Base-by-base conservation (phyloP, 1,140 invertebrate genomes). In the Drosophila mojavensis region DNA sequence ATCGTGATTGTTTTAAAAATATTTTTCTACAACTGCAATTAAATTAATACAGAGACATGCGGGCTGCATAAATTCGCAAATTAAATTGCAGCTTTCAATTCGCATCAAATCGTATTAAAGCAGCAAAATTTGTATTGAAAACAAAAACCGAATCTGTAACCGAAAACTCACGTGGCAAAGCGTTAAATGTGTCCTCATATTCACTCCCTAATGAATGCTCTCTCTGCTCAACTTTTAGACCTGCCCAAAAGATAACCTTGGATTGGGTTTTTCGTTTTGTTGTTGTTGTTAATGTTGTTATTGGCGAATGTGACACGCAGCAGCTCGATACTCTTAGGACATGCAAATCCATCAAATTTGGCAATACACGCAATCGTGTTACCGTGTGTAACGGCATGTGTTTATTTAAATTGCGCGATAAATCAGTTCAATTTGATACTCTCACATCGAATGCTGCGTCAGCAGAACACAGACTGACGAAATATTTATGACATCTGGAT, bases 351-450 rank as follows among this genome's bases (percentile, higher is more conserved):
- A 50, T 63, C 59, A 62, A 78, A 85, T 78, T 81, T 66, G 17
- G 74, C 67, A 75, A 81, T 81, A 78, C 47, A 47, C 17, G n/a
- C 20, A 20, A 24, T 26, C 15, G 1, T 56, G 54, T 54, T 11
- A 50, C 28, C 9, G 39, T 26, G 54, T 62, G 63, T 30, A 62
- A 48, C 43, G 48, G 58, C 48, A 54, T 64, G 55, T 63, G 56
- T 75, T 50, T 56, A 33, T 63, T 51, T 58, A 56, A 78, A 75
- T 81, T 78, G 63, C 60, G 50, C 80, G 55, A 58, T 11, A 84
- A 83, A 84, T 76, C 72, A 26, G 58, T 68, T 65, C 48, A 80
- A 69, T 77, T 71, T 72, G 78, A 86, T 82, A 53, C 62, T 66
- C 66, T 78, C 66, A 76, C 69, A 69, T 82, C 30, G 60, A 58